Conservation (phyloP, 2,888 invertebrate species). For the Torymus aiolomorphi region DNA sequence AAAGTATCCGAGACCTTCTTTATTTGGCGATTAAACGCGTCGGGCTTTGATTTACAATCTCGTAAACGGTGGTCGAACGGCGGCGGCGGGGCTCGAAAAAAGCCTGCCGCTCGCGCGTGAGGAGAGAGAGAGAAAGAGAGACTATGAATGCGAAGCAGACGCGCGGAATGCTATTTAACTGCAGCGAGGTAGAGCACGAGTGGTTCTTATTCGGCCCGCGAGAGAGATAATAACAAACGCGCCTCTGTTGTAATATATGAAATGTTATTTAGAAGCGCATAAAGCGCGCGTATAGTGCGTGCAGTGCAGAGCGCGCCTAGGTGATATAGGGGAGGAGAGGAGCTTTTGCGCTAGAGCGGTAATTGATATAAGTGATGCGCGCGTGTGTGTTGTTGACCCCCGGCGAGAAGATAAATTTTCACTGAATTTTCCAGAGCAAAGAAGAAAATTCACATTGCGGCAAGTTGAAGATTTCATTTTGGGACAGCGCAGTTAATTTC, state of each 20-base stretch:
- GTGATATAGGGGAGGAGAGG: too few species aligned
- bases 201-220: slow-evolving; percentile 51
- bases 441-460: background rate
- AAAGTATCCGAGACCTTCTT: slow-evolving; percentile 60
- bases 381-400: too few species aligned
- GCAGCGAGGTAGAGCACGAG: slow-evolving; percentile 38
- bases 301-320: too few species aligned
- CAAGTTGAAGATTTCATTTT: background rate
- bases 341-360: too few species aligned
- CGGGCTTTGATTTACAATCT: slow-evolving; percentile 67
- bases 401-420: too few species aligned
- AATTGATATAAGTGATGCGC: too few species aligned
- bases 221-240: slow-evolving; percentile 55
- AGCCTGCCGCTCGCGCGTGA: slow-evolving; percentile 1
- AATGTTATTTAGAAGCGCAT: slow-evolving; percentile 56
- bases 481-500: too few species aligned
- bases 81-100: slow-evolving; percentile 10
- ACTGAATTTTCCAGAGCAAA: too few species aligned
- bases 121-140: slow-evolving; percentile 1
- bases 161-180: slow-evolving; percentile 56
- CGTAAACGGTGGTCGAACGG: slow-evolving; percentile 64
- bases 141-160: slow-evolving; percentile 55
- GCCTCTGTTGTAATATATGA: slow-evolving; percentile 43
- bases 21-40: slow-evolving; percentile 67
- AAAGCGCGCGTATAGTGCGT: slow-evolving; percentile 11